A percentile compares a stretch with the other conserved stretches of the same genome.
phyloP scores from a whole-genome alignment of 1,140 invertebrate genomes.

The Helicoverpa armigera region DNA sequence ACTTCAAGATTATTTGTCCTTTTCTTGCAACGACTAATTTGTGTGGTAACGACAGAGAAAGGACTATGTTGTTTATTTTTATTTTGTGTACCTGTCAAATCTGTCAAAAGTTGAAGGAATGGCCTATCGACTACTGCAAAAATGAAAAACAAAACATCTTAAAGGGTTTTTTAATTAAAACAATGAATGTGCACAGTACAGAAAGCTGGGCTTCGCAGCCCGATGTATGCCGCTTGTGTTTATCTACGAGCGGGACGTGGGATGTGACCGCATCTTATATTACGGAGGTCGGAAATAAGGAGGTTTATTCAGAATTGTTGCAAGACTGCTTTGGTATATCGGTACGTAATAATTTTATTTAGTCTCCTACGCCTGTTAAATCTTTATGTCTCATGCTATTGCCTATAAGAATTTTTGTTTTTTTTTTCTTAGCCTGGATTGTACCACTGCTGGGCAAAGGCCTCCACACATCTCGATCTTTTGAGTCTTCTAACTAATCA shows the following conservation, averaged over 20 bases:
- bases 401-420: not conserved
- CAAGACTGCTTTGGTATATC: constrained; percentile 59
- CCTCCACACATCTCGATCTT: too few relatives aligned
- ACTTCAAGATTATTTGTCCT: too few relatives aligned
- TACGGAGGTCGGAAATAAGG: constrained; percentile 55
- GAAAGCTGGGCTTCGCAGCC: constrained; percentile 58
- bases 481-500: too few relatives aligned
- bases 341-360: constrained; percentile 50
- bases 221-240: constrained; percentile 61
- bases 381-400: too few relatives aligned
- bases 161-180: constrained; percentile 11
- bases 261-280: constrained; percentile 59
- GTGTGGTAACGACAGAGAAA: too few relatives aligned
- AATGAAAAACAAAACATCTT: not conserved
- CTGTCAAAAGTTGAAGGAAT: not conserved
- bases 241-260: constrained; percentile 58
- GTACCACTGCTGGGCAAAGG: too few relatives aligned
- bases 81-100: not conserved
- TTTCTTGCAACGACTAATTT: too few relatives aligned
- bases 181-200: constrained; percentile 52
- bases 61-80: too few relatives aligned
- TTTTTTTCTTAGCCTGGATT: too few relatives aligned
- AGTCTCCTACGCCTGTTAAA: not conserved
- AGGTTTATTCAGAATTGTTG: constrained; percentile 60
- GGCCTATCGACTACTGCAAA: not conserved